Evolutionary conservation across 2,888 invertebrate species (phyloP), one percentile per base, ranked within the genome.

Genomic region (Emmelina monodactyla): DNA sequence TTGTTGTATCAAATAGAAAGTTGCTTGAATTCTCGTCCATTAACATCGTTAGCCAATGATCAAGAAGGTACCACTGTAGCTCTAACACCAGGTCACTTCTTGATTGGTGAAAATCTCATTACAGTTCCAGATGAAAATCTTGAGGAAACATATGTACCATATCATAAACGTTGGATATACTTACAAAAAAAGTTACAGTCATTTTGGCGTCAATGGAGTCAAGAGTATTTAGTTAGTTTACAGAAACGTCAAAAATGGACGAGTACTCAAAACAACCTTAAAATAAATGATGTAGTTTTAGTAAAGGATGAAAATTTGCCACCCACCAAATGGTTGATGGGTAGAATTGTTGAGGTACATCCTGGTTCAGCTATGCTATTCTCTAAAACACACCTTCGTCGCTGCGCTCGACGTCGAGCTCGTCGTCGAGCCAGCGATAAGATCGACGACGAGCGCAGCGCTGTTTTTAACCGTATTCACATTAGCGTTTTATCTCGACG

Each of bases 201-300:
- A 29, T 46, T 47, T 28, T 51, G 51, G 51, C 30, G 30, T 5
- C 14, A 42, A 13, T 51, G 49, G 46, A 38, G 38, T 13, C 9
- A 33, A 3, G 50, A 50, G 22, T 50, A 49, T 28, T 16, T 45
- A 2, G 22, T 38, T 3, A 32, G 40, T 16, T 30, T 51, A n/a
- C 47, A 46, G 37, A 37, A 47, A 28, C 12, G 49, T 10, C 32
- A 41, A 2, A 50, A 46, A 35, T 50, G 49, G 49, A 19, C 35
- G 2, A 40, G 42, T 3, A 12, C 36, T 11, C 10, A 16, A 2
- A 22, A 33, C 3, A 48, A 53, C 16, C 35, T 46, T 14, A 29
- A 43, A 2, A 19, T 45, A 6, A 46, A 48, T 10, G 41, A 53
- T 16, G 39, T 53, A 9, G 49, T 53, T 4, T 4, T 28, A 11